phyloP scores from a whole-genome alignment of 2,113 vertebrate genomes.

The Cinclus mexicanus region DNA sequence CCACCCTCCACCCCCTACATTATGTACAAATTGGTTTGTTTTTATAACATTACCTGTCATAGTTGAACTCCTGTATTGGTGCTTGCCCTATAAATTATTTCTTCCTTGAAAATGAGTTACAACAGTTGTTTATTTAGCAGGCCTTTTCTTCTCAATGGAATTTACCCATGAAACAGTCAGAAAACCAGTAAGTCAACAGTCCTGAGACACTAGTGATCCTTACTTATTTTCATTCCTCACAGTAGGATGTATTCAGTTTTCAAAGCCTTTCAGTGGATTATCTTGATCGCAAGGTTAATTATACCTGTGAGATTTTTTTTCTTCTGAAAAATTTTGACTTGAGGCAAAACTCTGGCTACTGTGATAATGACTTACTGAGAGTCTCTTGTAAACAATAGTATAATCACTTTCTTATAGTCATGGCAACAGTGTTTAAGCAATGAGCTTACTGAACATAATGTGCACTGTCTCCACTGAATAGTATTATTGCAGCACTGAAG shows the following conservation, averaged over 20 bases:
- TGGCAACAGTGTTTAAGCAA: slow-evolving; percentile 55
- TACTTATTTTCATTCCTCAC: slow-evolving; percentile 3
- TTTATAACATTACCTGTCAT: neutral
- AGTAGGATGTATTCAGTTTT: neutral
- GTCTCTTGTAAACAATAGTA: slow-evolving; percentile 43
- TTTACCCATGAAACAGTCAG: neutral
- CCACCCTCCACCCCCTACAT: neutral
- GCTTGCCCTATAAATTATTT: slow-evolving; percentile 2
- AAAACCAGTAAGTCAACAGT: neutral
- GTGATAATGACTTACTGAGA: slow-evolving; percentile 45
- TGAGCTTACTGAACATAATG: slow-evolving; percentile 41
- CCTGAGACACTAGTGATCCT: neutral
- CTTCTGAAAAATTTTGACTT: slow-evolving; percentile 23
- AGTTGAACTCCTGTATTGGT: neutral
- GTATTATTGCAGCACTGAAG: neutral
- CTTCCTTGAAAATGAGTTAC: neutral
- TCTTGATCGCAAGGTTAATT: slow-evolving; percentile 60
- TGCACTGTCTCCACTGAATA: slow-evolving; percentile 30
- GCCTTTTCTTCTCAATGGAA: neutral
- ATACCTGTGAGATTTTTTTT: neutral
- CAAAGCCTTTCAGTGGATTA: neutral
- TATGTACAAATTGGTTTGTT: neutral
- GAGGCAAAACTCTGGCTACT: slow-evolving; percentile 35
- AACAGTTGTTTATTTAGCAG: neutral
- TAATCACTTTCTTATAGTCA: slow-evolving; percentile 66